Base-by-base conservation (phyloP, 2,888 invertebrate species). In the Strigamia crassipes region DNA sequence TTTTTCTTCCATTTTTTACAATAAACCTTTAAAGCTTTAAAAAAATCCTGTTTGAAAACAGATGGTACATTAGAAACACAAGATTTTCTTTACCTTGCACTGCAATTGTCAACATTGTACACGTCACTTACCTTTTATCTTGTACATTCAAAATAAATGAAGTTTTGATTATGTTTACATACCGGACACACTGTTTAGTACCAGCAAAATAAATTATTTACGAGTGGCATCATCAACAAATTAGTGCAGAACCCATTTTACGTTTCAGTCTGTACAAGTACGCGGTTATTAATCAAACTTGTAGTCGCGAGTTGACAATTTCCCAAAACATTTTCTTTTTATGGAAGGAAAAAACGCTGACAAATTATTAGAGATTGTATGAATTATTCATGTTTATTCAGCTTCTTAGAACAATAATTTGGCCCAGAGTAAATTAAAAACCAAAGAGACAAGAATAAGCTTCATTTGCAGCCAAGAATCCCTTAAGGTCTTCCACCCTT, bases 391-490 rank as follows among this genome's bases (percentile, higher is more conserved):
- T 73, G 27, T 73, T 73, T 73, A 73, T 31, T n/a, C 31, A 15
- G 73, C 73, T 73, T 73, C 73, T 73, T 31, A 31, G 73, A 73
- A 73, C 73, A 73, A 73, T 73, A 73, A 73, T 73, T 73, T 73
- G 73, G 73, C 73, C 73, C 31, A 73, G 73, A 73, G 73, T 73
- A 73, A 73, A 73, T 73, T 73, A 73, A 73, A 73, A 73, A 73
- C 73, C 73, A 73, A 73, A 73, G 73, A 73, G 73, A 73, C 73
- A 73, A 73, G 73, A 73, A 73, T 73, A 73, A 73, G 73, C 73
- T 73, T 73, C 73, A 73, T 73, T 73, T 73, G 73, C 73, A 73
- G 73, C 73, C 27, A 73, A 73, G 73, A 73, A 31, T 73, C 31
- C 73, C 73, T 73, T 73, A 73, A 73, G 73, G 73, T 73, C 73